A percentile compares a stretch with the other conserved stretches of the same genome.
phyloP scores from a whole-genome alignment of 2,797 vertebrate species.

The Taenioides sp. region DNA sequence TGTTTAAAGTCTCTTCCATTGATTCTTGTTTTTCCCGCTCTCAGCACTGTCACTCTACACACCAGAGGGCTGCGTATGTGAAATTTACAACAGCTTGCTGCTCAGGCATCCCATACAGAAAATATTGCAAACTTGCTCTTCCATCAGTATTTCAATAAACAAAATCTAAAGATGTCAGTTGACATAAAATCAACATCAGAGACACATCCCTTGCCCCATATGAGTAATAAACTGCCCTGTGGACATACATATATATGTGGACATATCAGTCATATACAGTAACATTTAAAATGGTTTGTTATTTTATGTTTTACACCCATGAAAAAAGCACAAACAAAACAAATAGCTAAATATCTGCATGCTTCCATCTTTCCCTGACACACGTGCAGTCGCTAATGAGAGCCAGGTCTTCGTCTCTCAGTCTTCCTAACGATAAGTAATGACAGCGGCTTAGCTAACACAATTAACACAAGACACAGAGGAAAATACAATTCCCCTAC shows the following conservation, averaged over 20 bases:
- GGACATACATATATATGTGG: background rate
- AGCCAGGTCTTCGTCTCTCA: constrained; percentile 54
- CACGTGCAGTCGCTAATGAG: constrained; percentile 55
- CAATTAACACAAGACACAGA: constrained; percentile 59
- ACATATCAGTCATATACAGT: constrained; percentile 9
- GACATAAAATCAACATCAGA: constrained; percentile 64
- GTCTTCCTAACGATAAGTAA: constrained; percentile 68
- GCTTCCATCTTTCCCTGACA: constrained; percentile 40
- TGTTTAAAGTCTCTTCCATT: constrained; percentile 53
- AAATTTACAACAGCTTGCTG: constrained; percentile 58
- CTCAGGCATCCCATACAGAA: constrained; percentile 38
- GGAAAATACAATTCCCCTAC: constrained; percentile 63
- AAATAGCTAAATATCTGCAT: background rate
- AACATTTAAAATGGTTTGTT: background rate
- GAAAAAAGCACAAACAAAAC: too few species aligned
- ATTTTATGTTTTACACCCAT: background rate
- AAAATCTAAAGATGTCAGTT: constrained; percentile 37
- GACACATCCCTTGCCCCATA: constrained; percentile 57
- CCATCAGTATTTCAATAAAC: constrained; percentile 31
- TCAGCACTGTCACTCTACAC: constrained; percentile 64
- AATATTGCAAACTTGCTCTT: constrained; percentile 52
- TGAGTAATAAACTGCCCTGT: constrained; percentile 55
- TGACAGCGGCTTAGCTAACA: constrained; percentile 61
- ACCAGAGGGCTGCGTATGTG: constrained; percentile 39
- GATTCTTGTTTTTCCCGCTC: constrained; percentile 63